phyloP scores from a whole-genome alignment of 2,797 vertebrate species.

The Phataginus tricuspis region DNA sequence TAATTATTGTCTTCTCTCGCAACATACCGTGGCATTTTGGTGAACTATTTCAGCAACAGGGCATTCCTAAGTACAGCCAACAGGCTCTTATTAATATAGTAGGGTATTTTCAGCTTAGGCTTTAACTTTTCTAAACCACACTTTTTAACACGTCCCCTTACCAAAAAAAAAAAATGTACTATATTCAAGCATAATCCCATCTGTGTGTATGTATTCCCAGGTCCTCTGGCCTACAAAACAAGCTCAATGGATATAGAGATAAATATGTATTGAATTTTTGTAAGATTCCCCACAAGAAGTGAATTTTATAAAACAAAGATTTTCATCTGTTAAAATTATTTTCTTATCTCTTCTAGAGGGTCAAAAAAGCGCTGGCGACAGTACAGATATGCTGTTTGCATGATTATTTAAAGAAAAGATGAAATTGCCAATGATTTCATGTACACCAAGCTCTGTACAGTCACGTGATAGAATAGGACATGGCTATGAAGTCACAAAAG shows the following conservation, averaged over 20 bases:
- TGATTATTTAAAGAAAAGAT: neutral
- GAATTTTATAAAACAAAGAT: neutral
- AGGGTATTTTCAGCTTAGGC: slow-evolving; percentile 58
- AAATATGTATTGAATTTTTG: neutral
- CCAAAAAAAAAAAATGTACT: neutral
- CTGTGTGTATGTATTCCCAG: neutral
- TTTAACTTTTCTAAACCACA: slow-evolving; percentile 61
- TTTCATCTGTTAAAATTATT: neutral
- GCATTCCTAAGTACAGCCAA: slow-evolving; percentile 39
- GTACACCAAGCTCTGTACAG: neutral
- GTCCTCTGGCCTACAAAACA: neutral
- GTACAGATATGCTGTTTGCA: neutral
- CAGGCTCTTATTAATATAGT: slow-evolving; percentile 56
- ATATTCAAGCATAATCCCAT: neutral
- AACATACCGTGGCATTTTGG: slow-evolving; percentile 40
- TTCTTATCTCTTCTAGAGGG: slow-evolving; percentile 51
- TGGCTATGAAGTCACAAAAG: neutral
- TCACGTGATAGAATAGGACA: neutral
- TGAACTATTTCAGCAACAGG: slow-evolving; percentile 37
- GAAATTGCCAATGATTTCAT: too few relatives aligned
- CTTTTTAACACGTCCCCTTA: slow-evolving; percentile 3
- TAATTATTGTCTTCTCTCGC: slow-evolving; percentile 67
- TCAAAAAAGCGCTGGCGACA: neutral
- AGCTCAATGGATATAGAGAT: neutral
- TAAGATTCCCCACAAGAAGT: neutral